Conservation (phyloP, 2,888 invertebrate species). For the Sphinx pinastri region DNA sequence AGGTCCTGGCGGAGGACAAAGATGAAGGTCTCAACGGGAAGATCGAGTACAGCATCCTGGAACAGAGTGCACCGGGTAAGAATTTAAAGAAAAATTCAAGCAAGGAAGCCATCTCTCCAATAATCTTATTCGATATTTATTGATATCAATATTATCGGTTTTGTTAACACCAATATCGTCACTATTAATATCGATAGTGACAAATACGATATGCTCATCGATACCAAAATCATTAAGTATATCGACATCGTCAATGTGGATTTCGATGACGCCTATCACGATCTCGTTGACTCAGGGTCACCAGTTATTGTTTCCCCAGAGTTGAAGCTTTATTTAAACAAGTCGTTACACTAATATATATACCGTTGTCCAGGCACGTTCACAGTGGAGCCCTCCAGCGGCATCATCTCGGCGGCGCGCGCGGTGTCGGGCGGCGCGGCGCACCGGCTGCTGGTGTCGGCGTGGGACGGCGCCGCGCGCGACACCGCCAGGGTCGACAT, state of each 20-base stretch:
- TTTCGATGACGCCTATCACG: too few relatives aligned
- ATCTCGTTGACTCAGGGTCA: too few relatives aligned
- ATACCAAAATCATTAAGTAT: too few relatives aligned
- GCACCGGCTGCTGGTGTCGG: constrained; percentile 87
- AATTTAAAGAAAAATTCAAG: neutral
- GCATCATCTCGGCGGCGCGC: constrained; percentile 91
- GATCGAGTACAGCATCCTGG: constrained; percentile 89
- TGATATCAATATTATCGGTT: neutral
- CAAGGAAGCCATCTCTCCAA: too few relatives aligned
- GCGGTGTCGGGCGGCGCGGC: constrained; percentile 86
- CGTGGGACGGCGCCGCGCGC: constrained; percentile 88
- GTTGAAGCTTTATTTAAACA: too few relatives aligned
- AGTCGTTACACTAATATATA: too few relatives aligned
- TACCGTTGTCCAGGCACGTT: constrained; percentile 85
- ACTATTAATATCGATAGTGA: too few relatives aligned
- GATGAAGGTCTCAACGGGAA: constrained; percentile 92
- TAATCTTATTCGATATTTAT: constrained; percentile 19
- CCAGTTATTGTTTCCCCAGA: too few relatives aligned
- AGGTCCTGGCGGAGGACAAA: constrained; percentile 91
- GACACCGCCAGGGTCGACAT: constrained; percentile 89
- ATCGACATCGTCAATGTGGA: too few relatives aligned
- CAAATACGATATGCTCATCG: too few relatives aligned
- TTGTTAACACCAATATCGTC: too few relatives aligned
- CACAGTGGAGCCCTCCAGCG: constrained; percentile 88
- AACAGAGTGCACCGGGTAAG: constrained; percentile 72